Evolutionary conservation across 1,140 invertebrate genomes (phyloP).

Genomic region (Ridgeia piscesae): DNA sequence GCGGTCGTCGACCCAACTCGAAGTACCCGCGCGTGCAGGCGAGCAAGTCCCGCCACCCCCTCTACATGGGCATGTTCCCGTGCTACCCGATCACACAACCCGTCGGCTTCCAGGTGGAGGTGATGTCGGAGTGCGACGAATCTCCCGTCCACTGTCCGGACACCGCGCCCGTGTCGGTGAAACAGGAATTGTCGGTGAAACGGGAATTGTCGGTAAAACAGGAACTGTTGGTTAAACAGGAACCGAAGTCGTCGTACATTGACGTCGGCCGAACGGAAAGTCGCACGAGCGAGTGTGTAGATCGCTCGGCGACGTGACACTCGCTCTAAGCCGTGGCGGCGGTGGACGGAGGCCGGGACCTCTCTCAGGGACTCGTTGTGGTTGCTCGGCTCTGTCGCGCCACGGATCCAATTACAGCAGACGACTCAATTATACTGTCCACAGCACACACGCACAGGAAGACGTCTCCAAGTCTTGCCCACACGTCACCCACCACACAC

Average conservation of each 20-base stretch:
- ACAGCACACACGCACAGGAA: neutral
- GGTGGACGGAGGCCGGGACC: neutral
- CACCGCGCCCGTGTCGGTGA: neutral
- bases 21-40: slow-evolving; percentile 60
- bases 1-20: slow-evolving; percentile 57
- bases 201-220: too few relatives aligned
- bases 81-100: slow-evolving; percentile 60
- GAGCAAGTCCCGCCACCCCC: slow-evolving; percentile 55
- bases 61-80: slow-evolving; percentile 50
- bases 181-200: too few relatives aligned
- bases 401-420: neutral
- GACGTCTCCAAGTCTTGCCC: neutral
- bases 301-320: neutral
- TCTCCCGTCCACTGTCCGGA: neutral
- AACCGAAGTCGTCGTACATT: neutral
- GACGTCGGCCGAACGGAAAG: neutral
- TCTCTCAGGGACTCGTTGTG: neutral
- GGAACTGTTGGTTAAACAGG: neutral
- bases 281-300: neutral
- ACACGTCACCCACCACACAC: neutral
- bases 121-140: slow-evolving; percentile 31
- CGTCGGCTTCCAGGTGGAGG: slow-evolving; percentile 52
- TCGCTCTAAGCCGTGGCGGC: neutral
- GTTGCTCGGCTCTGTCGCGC: neutral
- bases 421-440: neutral